A percentile compares a stretch with the other conserved stretches of the same genome.
phyloP scores from a whole-genome alignment of 1,140 invertebrate species.

The Danaus plexippus region DNA sequence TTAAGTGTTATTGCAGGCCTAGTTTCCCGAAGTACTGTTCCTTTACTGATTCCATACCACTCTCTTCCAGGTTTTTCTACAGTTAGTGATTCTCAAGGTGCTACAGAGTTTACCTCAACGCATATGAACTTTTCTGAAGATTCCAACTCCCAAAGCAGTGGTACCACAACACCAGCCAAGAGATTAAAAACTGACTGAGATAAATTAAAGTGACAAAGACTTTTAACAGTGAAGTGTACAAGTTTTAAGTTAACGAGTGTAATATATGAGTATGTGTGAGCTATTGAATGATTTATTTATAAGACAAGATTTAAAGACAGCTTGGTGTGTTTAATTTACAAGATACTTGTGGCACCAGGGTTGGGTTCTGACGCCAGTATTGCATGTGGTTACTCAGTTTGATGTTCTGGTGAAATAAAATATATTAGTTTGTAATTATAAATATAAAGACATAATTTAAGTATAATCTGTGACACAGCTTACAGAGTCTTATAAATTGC shows the following conservation, averaged over 20 bases:
- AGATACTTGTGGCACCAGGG: too few species aligned
- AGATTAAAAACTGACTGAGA: constrained; percentile 80
- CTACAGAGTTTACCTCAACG: constrained; percentile 86
- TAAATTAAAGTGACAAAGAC: constrained; percentile 2
- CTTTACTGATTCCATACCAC: too few species aligned
- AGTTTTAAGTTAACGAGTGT: constrained; percentile 6
- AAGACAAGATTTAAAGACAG: constrained; percentile 7
- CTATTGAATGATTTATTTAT: constrained; percentile 1
- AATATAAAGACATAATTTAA: background rate
- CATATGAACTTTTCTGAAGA: constrained; percentile 91
- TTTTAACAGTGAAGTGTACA: background rate
- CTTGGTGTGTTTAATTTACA: constrained; percentile 9
- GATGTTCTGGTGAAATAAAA: constrained; percentile 9
- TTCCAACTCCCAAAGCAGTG: constrained; percentile 90
- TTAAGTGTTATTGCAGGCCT: too few species aligned
- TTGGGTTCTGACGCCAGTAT: background rate
- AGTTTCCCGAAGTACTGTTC: too few species aligned
- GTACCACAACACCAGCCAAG: constrained; percentile 79
- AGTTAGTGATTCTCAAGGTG: constrained; percentile 89
- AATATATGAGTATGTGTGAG: constrained; percentile 6
- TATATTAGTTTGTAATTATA: background rate
- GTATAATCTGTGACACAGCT: too few species aligned
- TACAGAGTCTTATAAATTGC: too few species aligned
- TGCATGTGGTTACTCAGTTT: constrained; percentile 9
- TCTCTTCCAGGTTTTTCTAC: constrained; percentile 84